A percentile compares a stretch with the other conserved stretches of the same genome.
Evolutionary conservation across 2,113 vertebrate genomes (phyloP).

Genomic region (Anguilla japonica): DNA sequence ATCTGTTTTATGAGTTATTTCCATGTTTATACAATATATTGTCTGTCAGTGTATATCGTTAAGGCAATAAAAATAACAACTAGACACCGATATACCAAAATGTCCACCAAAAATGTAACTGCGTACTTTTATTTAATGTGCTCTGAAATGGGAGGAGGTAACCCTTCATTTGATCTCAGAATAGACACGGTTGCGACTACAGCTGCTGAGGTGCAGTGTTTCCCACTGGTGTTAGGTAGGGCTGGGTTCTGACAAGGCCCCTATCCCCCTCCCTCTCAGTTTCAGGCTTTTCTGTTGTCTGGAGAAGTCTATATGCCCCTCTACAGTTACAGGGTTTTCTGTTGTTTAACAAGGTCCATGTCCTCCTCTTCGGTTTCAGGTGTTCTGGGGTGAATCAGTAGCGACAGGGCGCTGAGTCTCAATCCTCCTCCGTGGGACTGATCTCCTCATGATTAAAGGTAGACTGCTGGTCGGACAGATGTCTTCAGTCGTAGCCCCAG

Average conservation of each 20-base stretch:
- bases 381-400: background rate
- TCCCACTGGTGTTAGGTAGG: background rate
- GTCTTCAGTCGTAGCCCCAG: constrained; percentile 71
- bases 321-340: too few species aligned
- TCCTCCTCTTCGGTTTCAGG: background rate
- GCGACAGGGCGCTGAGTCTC: background rate
- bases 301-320: too few species aligned
- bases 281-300: too few species aligned
- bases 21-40: too few species aligned
- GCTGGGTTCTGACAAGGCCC: background rate
- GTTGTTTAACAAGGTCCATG: too few species aligned
- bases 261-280: background rate
- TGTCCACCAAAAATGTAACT: background rate
- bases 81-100: background rate
- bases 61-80: background rate
- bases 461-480: constrained; percentile 64
- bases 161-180: background rate
- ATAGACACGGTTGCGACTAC: background rate
- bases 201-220: background rate
- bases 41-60: too few species aligned
- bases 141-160: background rate
- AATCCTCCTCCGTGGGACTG: constrained; percentile 1
- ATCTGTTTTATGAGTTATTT: too few species aligned
- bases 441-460: constrained; percentile 58
- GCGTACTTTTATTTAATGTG: background rate